A percentile compares a stretch with the other conserved stretches of the same genome.
Conservation (phyloP, 2,113 vertebrate species). For the Nibea albiflora region DNA sequence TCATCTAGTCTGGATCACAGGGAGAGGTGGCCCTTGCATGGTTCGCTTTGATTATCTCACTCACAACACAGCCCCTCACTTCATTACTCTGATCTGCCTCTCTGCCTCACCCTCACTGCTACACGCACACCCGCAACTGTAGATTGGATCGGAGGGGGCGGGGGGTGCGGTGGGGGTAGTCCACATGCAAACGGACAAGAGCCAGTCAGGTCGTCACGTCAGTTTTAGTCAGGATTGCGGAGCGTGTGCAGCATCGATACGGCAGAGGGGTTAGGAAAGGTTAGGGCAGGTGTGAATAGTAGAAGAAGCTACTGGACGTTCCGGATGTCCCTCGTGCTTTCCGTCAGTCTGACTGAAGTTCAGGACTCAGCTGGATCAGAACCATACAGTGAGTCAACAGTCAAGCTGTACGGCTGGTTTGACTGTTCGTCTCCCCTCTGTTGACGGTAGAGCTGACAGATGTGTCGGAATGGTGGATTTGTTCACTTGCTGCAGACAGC, state of each 20-base stretch:
- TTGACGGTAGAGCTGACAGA: conserved; percentile 75
- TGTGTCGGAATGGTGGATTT: conserved; percentile 71
- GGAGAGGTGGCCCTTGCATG: conserved; percentile 75
- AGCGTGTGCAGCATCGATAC: conserved; percentile 26
- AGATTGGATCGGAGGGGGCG: neutral
- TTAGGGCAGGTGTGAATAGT: conserved; percentile 40
- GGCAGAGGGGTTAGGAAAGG: conserved; percentile 25
- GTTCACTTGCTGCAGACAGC: conserved; percentile 73
- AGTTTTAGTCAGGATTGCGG: conserved; percentile 30
- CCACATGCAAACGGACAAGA: conserved; percentile 45
- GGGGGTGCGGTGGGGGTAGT: neutral
- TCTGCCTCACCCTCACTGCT: conserved; percentile 45
- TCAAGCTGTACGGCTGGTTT: conserved; percentile 62
- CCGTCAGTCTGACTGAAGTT: conserved; percentile 66
- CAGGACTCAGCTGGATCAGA: conserved; percentile 58
- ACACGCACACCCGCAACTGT: conserved; percentile 25
- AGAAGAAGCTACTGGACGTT: conserved; percentile 35
- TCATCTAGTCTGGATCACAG: conserved; percentile 78
- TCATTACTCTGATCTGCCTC: conserved; percentile 71
- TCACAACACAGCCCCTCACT: conserved; percentile 70
- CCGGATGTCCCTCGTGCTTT: conserved; percentile 45
- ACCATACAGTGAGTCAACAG: conserved; percentile 64
- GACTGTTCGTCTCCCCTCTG: conserved; percentile 69
- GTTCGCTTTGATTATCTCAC: conserved; percentile 79
- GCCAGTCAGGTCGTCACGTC: conserved; percentile 43